Evolutionary conservation across 2,888 invertebrate species (phyloP), one percentile per base, ranked within the genome.

Genomic region (Silvanus unidentatus): DNA sequence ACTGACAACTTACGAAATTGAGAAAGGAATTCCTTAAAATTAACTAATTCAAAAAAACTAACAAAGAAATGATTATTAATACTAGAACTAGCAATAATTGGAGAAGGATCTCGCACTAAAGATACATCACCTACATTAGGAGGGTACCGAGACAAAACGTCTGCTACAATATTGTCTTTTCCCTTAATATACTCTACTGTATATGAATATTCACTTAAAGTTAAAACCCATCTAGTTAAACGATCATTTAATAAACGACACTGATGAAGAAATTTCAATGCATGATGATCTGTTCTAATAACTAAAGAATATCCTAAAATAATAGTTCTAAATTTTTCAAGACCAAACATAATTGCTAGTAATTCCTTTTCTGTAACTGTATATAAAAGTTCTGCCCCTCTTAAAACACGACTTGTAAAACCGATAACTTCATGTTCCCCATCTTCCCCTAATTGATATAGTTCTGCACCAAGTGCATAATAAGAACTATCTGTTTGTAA

Each of bases 311-410:
- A 13, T 1, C 43, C 47, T 8, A 40, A 32, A n/a, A 54, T 8
- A 9, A 40, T 22, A 1, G 43, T 45, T 2, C 46, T 22, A 22
- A 45, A 49, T 42, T 53, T 52, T 2, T 42, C 29, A 14, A 54
- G 11, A 1, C 40, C 44, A 36, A 43, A 49, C 8, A 50, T 42
- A 2, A 53, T 40, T 1, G 44, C 52, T 2, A 52, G 41, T 5
- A 52, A 28, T 27, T 50, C 56, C 16, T 53, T 52, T 39, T 55
- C 52, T 1, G 51, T 53, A 9, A 42, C 40, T 3, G 51, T 55
- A 32, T 54, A 55, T 3, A 44, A 34, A 8, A 52, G 16, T 29
- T 54, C 53, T 2, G 49, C 28, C 1, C 43, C 47, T 13, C 39
- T 11, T 16, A 49, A 43, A 9, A 27, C 15, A 27, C 45, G 29